These are phyloP conservation scores for Drosophila anomalipes DNA, from an alignment of 2,888 invertebrate species.

Conservation along the genomic window DNA sequence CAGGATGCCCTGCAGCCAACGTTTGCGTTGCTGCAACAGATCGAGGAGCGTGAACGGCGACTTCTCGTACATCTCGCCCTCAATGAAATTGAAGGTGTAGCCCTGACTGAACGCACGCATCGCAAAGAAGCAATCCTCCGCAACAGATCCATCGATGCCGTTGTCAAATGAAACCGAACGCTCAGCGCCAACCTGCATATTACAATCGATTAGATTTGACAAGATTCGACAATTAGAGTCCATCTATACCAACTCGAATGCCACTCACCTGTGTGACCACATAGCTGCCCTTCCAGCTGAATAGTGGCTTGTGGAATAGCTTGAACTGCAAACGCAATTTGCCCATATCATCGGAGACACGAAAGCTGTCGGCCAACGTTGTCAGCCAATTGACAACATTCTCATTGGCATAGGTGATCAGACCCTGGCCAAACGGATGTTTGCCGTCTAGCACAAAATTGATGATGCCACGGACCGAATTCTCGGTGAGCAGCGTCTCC, in stretches of 20 bases:
- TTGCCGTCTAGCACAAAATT: conserved; percentile 98
- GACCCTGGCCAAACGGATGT: conserved; percentile 97
- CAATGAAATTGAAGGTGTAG: conserved; percentile 97
- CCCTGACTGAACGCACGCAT: conserved; percentile 97
- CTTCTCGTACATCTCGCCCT: conserved; percentile 99
- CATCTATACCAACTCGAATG: background rate
- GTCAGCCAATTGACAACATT: conserved; percentile 98
- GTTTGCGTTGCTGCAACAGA: conserved; percentile 97
- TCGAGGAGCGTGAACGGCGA: conserved; percentile 98
- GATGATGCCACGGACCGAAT: conserved; percentile 94
- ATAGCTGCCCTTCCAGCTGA: conserved; percentile 99
- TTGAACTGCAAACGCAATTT: conserved; percentile 96
- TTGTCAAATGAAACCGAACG: conserved; percentile 97
- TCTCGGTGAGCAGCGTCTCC: conserved; percentile 97
- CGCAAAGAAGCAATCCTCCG: conserved; percentile 98
- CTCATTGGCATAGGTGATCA: conserved; percentile 98
- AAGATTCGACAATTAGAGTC: background rate
- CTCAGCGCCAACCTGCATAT: conserved; percentile 92
- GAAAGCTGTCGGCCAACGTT: conserved; percentile 97
- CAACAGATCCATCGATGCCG: conserved; percentile 98
- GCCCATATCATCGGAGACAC: conserved; percentile 99
- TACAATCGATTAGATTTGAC: background rate
- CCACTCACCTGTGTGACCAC: conserved; percentile 95
- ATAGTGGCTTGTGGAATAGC: conserved; percentile 96
- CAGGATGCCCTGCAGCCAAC: conserved; percentile 97